phyloP scores from a whole-genome alignment of 2,113 vertebrate species.

The Tympanuchus pallidicinctus region DNA sequence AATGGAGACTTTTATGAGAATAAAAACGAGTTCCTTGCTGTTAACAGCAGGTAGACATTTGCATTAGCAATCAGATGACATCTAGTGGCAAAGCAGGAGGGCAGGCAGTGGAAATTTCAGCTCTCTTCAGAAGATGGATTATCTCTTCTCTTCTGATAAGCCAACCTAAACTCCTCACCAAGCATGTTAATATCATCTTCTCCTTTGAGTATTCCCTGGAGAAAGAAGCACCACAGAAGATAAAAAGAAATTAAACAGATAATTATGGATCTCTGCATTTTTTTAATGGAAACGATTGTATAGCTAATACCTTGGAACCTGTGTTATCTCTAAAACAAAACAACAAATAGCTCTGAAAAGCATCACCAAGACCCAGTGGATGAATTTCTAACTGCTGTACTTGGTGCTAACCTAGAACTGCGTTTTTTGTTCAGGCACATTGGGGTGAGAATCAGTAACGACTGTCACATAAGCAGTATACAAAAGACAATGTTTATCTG shows the following conservation, averaged over 20 bases:
- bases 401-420: neutral
- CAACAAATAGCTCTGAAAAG: neutral
- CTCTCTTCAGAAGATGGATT: slow-evolving; percentile 67
- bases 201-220: slow-evolving; percentile 86
- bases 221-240: neutral
- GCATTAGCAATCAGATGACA: slow-evolving; percentile 50
- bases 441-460: neutral
- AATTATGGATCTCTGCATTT: neutral
- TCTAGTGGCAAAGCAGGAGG: slow-evolving; percentile 65
- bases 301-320: fast-evolving
- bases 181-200: slow-evolving; percentile 88
- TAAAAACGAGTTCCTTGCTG: neutral
- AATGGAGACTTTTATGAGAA: neutral
- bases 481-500: neutral
- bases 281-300: neutral
- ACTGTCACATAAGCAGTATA: neutral
- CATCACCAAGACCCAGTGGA: fast-evolving
- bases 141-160: slow-evolving; percentile 75
- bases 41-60: neutral
- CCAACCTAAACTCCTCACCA: slow-evolving; percentile 87
- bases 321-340: neutral
- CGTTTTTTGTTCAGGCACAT: fast-evolving
- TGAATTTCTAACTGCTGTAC: neutral
- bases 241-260: neutral
- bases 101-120: slow-evolving; percentile 56